Conservation (phyloP, 2,888 invertebrate species). For the Epinotia brunnichana region DNA sequence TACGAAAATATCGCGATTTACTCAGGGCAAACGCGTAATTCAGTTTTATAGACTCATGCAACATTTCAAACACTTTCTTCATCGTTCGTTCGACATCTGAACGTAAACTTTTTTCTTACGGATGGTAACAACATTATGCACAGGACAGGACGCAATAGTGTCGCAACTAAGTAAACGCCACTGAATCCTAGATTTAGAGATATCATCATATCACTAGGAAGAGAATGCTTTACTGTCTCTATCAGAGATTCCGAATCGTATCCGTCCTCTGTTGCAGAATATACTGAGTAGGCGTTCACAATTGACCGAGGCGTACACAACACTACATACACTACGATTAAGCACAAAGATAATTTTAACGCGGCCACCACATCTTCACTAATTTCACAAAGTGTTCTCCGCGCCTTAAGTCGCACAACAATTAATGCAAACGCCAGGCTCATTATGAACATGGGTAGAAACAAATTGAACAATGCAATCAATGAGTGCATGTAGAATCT, state of each 20-base stretch:
- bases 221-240: constrained; percentile 49
- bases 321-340: constrained; percentile 65
- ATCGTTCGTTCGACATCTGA: constrained; percentile 47
- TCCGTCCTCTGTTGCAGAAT: constrained; percentile 56
- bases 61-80: constrained; percentile 53
- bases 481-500: constrained; percentile 72
- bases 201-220: constrained; percentile 54
- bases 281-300: constrained; percentile 63
- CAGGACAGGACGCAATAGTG: constrained; percentile 57
- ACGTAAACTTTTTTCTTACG: constrained; percentile 47
- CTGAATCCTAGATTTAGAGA: constrained; percentile 62
- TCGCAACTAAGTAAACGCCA: constrained; percentile 60
- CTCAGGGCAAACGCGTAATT: not conserved
- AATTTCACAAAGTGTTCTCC: constrained; percentile 54
- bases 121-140: constrained; percentile 58
- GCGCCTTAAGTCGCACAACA: constrained; percentile 65
- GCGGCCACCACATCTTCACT: constrained; percentile 63
- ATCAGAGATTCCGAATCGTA: constrained; percentile 53
- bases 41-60: not conserved
- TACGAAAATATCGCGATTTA: not conserved
- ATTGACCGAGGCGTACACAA: constrained; percentile 71
- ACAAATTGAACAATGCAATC: constrained; percentile 71
- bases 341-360: constrained; percentile 70
- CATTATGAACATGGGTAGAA: constrained; percentile 71
- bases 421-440: constrained; percentile 61